Evolutionary conservation across 2,797 vertebrate genomes (phyloP).

Genomic region (Gymnodraco acuticeps): DNA sequence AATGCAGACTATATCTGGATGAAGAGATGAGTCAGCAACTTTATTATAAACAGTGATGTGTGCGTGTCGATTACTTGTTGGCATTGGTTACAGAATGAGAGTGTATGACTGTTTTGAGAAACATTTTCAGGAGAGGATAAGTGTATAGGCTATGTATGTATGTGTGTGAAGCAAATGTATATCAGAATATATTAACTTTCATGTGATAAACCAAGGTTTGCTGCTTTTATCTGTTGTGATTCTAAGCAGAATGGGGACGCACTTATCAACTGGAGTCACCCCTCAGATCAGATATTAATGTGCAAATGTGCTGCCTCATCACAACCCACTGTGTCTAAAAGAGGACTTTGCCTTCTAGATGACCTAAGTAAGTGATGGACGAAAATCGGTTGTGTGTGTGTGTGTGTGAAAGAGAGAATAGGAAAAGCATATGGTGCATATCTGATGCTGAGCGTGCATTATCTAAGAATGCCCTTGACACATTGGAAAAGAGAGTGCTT

Average conservation of each 20-base stretch:
- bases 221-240: slow-evolving; percentile 26
- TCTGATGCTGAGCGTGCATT: slow-evolving; percentile 32
- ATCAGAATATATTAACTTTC: background rate
- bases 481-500: background rate
- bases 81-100: background rate
- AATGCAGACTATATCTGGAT: slow-evolving; percentile 9
- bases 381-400: slow-evolving; percentile 4
- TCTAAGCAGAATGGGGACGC: slow-evolving; percentile 16
- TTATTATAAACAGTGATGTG: background rate
- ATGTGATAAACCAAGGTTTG: background rate
- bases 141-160: background rate
- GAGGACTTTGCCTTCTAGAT: slow-evolving; percentile 33
- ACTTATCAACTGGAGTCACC: slow-evolving; percentile 22
- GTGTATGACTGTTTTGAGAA: background rate
- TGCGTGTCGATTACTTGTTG: background rate
- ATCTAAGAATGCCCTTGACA: background rate
- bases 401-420: background rate
- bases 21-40: slow-evolving; percentile 36
- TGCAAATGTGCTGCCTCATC: slow-evolving; percentile 59
- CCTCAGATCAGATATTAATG: slow-evolving; percentile 38
- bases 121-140: background rate
- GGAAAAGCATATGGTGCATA: slow-evolving; percentile 19
- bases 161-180: background rate
- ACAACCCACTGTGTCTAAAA: slow-evolving; percentile 22
- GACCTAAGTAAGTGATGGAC: slow-evolving; percentile 25